phyloP scores from a whole-genome alignment of 2,888 invertebrate genomes.

The Rhodophaea formosa region DNA sequence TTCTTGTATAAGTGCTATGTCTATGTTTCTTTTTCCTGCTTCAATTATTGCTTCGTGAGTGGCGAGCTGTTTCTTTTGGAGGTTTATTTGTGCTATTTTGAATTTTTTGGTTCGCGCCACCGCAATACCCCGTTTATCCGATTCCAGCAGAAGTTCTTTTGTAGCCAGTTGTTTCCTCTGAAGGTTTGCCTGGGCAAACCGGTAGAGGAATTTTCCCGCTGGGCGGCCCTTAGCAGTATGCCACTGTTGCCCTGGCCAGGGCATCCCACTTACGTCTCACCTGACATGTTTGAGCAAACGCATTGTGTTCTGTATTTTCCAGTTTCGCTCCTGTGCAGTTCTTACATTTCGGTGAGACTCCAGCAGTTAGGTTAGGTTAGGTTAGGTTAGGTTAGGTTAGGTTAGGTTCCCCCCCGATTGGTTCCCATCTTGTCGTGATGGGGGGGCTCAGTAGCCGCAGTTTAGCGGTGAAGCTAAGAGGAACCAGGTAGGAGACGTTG shows the following conservation, averaged over 20 bases:
- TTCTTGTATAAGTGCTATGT: slow-evolving; percentile 17
- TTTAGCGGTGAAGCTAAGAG: too few relatives aligned
- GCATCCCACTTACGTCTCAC: slow-evolving; percentile 15
- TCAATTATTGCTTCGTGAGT: slow-evolving; percentile 15
- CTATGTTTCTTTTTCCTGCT: background rate
- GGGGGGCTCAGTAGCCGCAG: too few relatives aligned
- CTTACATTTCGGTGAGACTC: slow-evolving; percentile 13
- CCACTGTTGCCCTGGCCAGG: slow-evolving; percentile 10
- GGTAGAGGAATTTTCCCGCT: too few relatives aligned
- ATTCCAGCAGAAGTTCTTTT: background rate
- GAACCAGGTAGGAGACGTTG: too few relatives aligned
- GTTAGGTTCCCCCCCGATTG: too few relatives aligned
- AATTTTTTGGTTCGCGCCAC: background rate
- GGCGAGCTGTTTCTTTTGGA: slow-evolving; percentile 13
- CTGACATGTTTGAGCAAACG: slow-evolving; percentile 15
- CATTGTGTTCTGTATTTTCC: slow-evolving; percentile 7
- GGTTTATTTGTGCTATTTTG: slow-evolving; percentile 16
- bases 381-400: too few relatives aligned
- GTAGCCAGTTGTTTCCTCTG: slow-evolving; percentile 20
- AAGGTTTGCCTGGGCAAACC: too few relatives aligned
- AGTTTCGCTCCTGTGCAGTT: slow-evolving; percentile 14
- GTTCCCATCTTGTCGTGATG: too few relatives aligned
- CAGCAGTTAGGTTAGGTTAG: slow-evolving; percentile 20
- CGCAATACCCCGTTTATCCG: background rate
- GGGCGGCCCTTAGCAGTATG: slow-evolving; percentile 16